Base-by-base conservation (phyloP, 2,797 vertebrate genomes). In the Cyprinella venusta region DNA sequence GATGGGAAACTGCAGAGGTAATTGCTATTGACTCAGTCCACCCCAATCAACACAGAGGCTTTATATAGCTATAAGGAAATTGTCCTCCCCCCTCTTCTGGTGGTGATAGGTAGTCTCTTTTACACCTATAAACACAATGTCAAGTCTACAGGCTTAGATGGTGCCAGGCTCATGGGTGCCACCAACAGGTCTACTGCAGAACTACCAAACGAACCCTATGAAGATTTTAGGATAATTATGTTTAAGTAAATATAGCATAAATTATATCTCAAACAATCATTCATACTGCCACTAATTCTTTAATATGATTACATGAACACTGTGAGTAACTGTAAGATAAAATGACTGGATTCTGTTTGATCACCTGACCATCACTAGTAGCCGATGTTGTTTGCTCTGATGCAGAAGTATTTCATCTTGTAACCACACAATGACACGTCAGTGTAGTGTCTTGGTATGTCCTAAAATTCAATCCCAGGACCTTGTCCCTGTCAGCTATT, bases 401-500 rank as follows among this genome's bases (percentile, higher is more conserved):
- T 79, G 59, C 48, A 42, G 6, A 83, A 86, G 21, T 24, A 50
- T 52, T 69, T 52, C 12, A 45, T 19, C 18, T 38, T 38, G 76
- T 79, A 64, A 69, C 13, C 76, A 64, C 50, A 19, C 36, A 52
- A 69, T 36, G 69, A 81, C 68, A 69, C 65, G 36, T 71, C 78
- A 71, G 80, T 83, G 67, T 70, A 83, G 88, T 74, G 79, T 86
- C 84, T 87, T 84, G 80, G 79, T 83, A 87, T 86, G 86, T 75
- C 86, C 61, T 80, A 74, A 81, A 80, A 80, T 83, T 72, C 42
- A 72, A 64, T 69, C 69, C 45, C 83, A 85, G 76, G 69, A 76
- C 83, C 72, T 79, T 79, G 82, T 87, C 65, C 81, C 65, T 80
- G 42, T 86, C 76, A 87, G 82, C 84, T 86, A 69, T 85, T 84